phyloP scores from a whole-genome alignment of 2,888 invertebrate species.

The Lissocephala sabroskyi region DNA sequence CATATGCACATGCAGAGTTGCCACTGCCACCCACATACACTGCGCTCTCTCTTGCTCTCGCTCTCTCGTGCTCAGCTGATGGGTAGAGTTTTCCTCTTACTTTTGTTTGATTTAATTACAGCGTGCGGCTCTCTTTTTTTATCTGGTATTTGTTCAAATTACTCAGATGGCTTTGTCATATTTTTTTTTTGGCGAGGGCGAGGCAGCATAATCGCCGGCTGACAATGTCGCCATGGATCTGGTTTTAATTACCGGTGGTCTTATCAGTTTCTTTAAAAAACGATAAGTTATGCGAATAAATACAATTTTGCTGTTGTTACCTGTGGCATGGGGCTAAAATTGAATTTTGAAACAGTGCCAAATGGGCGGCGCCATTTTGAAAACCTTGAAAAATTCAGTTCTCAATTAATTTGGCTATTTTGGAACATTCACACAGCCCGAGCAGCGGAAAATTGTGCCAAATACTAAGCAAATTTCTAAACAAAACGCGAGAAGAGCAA shows the following conservation, averaged over 20 bases:
- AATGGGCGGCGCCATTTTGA: constrained; percentile 30
- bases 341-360: constrained; percentile 47
- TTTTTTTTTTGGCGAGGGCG: neutral
- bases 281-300: constrained; percentile 13
- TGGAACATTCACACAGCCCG: constrained; percentile 14
- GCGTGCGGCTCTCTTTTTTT: constrained; percentile 17
- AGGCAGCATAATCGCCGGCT: neutral
- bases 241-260: constrained; percentile 27
- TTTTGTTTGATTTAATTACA: constrained; percentile 44
- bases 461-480: constrained; percentile 26
- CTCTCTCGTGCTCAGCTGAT: constrained; percentile 7
- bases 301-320: neutral
- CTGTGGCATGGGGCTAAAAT: too few relatives aligned
- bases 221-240: constrained; percentile 17
- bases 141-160: constrained; percentile 31
- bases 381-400: neutral
- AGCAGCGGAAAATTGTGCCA: constrained; percentile 31
- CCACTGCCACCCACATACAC: constrained; percentile 17
- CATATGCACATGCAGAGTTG: constrained; percentile 21
- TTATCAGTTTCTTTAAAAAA: constrained; percentile 32
- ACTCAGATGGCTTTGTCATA: constrained; percentile 29
- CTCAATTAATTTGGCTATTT: too few relatives aligned
- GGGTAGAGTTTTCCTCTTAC: constrained; percentile 23
- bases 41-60: neutral
- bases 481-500: constrained; percentile 16